phyloP scores from a whole-genome alignment of 2,797 vertebrate genomes.

The Rhincodon typus region DNA sequence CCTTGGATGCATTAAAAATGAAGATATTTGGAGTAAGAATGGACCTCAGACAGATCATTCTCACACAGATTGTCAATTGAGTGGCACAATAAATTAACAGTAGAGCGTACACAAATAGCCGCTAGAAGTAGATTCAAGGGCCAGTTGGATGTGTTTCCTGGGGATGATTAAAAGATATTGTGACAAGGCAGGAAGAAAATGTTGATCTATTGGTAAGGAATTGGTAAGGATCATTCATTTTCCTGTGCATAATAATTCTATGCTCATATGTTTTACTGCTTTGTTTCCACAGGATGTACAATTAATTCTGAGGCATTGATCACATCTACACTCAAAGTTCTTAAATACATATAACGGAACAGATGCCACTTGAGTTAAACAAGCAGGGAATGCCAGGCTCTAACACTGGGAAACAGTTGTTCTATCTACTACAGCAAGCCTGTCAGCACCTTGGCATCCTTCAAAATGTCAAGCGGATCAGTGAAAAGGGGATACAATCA shows the following conservation, averaged over 20 bases:
- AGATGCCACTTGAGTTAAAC: conserved; percentile 1
- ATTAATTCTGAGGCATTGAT: neutral
- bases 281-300: neutral
- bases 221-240: neutral
- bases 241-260: neutral
- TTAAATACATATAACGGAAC: neutral
- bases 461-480: conserved; percentile 28
- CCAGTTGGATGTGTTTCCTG: neutral
- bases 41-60: neutral
- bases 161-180: neutral
- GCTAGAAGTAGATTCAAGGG: neutral
- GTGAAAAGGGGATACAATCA: neutral
- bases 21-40: neutral
- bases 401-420: conserved; percentile 9
- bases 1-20: neutral
- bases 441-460: conserved; percentile 27
- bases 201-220: neutral
- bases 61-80: neutral
- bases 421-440: conserved; percentile 12
- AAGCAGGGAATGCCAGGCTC: neutral
- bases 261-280: neutral
- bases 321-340: neutral
- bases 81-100: neutral
- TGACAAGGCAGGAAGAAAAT: neutral
- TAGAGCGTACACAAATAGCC: neutral